A percentile compares a stretch with the other conserved stretches of the same genome.
Conservation (phyloP, 1,140 invertebrate species). For the Drosophila arawakana region DNA sequence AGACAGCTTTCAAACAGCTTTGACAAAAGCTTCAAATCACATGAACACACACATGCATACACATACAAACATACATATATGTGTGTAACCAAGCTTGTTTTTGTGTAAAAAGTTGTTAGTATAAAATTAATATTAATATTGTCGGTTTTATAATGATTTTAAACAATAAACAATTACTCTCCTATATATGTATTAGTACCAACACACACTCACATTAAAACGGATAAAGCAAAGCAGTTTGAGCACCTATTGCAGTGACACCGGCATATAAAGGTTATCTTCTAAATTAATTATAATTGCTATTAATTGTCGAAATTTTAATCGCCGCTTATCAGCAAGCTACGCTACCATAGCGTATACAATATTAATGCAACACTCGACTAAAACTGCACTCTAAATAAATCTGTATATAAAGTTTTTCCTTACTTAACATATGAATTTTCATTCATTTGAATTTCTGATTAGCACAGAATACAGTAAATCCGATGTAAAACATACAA, state of each 20-base stretch:
- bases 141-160: no score
- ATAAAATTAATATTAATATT: background rate
- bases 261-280: conserved; percentile 45
- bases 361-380: conserved; percentile 19
- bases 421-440: background rate
- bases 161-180: no score
- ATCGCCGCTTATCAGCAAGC: conserved; percentile 34
- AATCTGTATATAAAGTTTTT: background rate
- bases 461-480: no score
- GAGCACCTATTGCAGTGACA: conserved; percentile 24
- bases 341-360: background rate
- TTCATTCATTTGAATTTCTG: no score
- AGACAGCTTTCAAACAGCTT: conserved; percentile 34
- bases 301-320: conserved; percentile 48
- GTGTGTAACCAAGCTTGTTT: background rate
- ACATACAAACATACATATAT: background rate
- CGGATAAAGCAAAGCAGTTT: background rate
- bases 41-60: background rate
- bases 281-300: conserved; percentile 34
- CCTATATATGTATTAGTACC: no score
- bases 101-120: conserved; percentile 8
- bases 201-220: background rate
- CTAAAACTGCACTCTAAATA: background rate
- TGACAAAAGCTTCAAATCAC: conserved; percentile 27
- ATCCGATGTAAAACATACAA: no score